Base-by-base conservation (phyloP, 1,140 invertebrate genomes). In the Triops cancriformis region DNA sequence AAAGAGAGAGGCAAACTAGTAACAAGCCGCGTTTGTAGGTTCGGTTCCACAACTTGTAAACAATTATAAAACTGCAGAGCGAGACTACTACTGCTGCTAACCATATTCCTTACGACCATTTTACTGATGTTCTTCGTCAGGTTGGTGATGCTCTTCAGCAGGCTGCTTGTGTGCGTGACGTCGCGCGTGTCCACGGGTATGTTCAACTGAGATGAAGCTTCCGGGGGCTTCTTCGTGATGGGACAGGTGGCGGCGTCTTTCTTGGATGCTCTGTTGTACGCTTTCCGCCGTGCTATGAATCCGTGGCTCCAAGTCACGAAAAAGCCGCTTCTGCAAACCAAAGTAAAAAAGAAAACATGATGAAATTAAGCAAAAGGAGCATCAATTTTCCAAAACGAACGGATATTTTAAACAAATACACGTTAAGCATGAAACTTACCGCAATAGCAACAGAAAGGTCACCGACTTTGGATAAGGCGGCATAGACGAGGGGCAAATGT, bases 401-500 rank as follows among this genome's bases (percentile, higher is more conserved):
- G n/a, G n/a, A n/a, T n/a, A 9, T 14, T 12, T n/a, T 6, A 23
- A 64, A 18, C 14, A 64, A 0, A 64, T 64, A n/a, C 18, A 64
- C 51, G 18, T n/a, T 64, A 64, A 64, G 14, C 18, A 64, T 64
- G 51, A 64, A 64, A 64, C 23, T 64, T 64, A 64, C 51, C 51
- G 51, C 51, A 64, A 64, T 23, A 64, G 51, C 51, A 64, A 64
- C 7, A 9, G 51, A 64, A 10, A 64, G 10, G 51, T 64, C 51
- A n/a, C 51, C 51, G 18, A 18, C 51, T 64, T 64, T 64, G 51
- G 51, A 9, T 23, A 64, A 64, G 51, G 51, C 51, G 18, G 51
- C 23, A 23, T 64, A 64, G 51, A 64, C 23, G 51, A 64, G 51
- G 51, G 51, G 51, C 51, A 64, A 64, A 64, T 64, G 51, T 64